These are phyloP conservation scores for Cryptocephalus primarius DNA, from an alignment of 2,888 invertebrate species.

Conservation along the genomic window DNA sequence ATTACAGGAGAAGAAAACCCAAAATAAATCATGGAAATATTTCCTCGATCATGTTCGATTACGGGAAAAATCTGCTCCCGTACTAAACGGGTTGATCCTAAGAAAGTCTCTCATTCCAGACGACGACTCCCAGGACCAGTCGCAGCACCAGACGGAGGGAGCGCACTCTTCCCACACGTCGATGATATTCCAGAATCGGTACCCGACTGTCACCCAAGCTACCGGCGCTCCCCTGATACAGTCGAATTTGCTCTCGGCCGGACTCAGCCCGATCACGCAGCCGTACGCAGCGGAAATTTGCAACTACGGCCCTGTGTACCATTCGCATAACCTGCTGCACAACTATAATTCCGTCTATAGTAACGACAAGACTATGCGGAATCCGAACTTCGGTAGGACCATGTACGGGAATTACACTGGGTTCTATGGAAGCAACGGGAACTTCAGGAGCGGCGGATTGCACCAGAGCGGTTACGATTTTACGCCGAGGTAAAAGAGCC, in stretches of 20 bases:
- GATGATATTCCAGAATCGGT: slow-evolving; percentile 25
- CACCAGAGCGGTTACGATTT: slow-evolving; percentile 30
- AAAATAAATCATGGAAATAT: no score
- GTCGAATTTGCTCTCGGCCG: slow-evolving; percentile 20
- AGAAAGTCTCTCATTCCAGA: slow-evolving; percentile 21
- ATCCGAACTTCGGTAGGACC: slow-evolving; percentile 26
- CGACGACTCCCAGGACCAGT: slow-evolving; percentile 21
- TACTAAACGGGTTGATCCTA: no score
- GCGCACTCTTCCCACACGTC: slow-evolving; percentile 14
- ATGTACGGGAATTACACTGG: slow-evolving; percentile 32
- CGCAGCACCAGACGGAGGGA: slow-evolving; percentile 11
- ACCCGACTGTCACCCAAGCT: slow-evolving; percentile 24
- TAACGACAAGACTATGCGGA: slow-evolving; percentile 29
- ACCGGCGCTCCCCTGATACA: slow-evolving; percentile 23
- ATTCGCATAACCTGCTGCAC: slow-evolving; percentile 39
- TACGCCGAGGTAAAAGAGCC: slow-evolving; percentile 11
- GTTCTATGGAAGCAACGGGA: slow-evolving; percentile 28
- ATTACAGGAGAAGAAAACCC: no score
- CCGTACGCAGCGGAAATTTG: slow-evolving; percentile 55
- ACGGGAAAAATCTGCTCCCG: no score
- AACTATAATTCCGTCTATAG: slow-evolving; percentile 34
- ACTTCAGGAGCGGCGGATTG: slow-evolving; percentile 21
- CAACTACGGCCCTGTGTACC: slow-evolving; percentile 57
- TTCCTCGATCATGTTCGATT: no score
- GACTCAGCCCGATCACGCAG: slow-evolving; percentile 41